These are phyloP conservation scores for Anoplophora glabripennis DNA, from an alignment of 1,140 invertebrate species.

Conservation along the genomic window DNA sequence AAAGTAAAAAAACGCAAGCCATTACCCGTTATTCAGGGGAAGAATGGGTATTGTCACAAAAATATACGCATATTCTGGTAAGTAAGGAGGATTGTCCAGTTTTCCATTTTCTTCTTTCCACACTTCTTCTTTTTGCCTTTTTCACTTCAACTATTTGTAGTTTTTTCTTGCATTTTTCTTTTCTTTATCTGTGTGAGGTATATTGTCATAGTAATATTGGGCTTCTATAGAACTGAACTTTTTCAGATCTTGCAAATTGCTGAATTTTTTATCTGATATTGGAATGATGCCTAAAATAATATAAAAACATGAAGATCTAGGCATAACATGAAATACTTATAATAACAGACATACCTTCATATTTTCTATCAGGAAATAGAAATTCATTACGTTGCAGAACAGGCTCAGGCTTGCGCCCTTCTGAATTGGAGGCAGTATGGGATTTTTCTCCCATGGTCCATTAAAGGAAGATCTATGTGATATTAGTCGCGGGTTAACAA, in stretches of 20 bases:
- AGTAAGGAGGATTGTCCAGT: no score
- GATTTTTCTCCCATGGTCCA: not conserved
- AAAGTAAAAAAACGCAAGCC: no score
- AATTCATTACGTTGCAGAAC: not conserved
- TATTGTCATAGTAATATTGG: no score
- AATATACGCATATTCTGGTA: no score
- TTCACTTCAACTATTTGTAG: no score
- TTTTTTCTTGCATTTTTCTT: no score
- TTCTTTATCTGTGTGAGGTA: no score
- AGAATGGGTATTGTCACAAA: no score
- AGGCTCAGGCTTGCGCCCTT: not conserved
- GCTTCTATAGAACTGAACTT: no score
- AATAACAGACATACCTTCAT: not conserved
- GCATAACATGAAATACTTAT: not conserved
- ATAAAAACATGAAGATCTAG: not conserved
- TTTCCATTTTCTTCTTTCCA: no score
- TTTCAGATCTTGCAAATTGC: not conserved
- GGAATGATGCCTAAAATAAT: not conserved
- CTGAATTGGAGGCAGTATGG: not conserved
- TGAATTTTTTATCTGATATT: conserved; percentile 3
- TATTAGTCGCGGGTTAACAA: not conserved
- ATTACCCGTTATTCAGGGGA: no score
- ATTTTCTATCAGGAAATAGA: not conserved
- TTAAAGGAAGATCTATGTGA: not conserved
- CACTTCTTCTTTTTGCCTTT: no score